A percentile compares a stretch with the other conserved stretches of the same genome.
These are phyloP conservation scores for Coronaproctus castanopsis DNA, from an alignment of 2,888 invertebrate species.

Conservation along the genomic window DNA sequence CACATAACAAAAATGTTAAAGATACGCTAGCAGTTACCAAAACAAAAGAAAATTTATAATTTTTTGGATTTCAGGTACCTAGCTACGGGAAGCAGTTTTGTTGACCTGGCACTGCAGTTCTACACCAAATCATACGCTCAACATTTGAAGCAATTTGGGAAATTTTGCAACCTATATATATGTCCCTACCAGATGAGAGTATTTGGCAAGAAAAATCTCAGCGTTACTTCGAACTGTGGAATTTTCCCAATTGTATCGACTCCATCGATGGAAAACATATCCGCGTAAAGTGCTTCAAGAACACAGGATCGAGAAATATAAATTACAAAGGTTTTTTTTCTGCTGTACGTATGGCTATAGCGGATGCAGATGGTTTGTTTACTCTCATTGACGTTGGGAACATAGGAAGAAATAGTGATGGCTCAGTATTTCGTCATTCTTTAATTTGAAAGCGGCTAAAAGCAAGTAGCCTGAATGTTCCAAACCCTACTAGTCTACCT, in stretches of 20 bases:
- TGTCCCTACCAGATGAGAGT: constrained; percentile 1
- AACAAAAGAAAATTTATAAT: too few relatives aligned
- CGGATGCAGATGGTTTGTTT: constrained; percentile 11
- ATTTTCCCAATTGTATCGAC: constrained; percentile 11
- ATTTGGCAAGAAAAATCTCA: background rate
- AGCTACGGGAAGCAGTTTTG: too few relatives aligned
- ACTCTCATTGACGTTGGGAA: constrained; percentile 10
- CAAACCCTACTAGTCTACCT: too few relatives aligned
- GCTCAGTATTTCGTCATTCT: too few relatives aligned
- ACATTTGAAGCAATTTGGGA: background rate
- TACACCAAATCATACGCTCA: too few relatives aligned
- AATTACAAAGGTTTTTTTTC: constrained; percentile 10
- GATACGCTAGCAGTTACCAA: too few relatives aligned
- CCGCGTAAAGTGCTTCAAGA: constrained; percentile 1
- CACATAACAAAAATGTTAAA: too few relatives aligned
- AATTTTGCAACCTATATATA: background rate
- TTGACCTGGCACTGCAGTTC: too few relatives aligned
- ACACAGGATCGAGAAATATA: constrained; percentile 10
- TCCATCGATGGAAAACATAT: constrained; percentile 11
- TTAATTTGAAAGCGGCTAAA: too few relatives aligned
- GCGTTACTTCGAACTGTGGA: constrained; percentile 7
- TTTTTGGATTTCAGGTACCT: too few relatives aligned
- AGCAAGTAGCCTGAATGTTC: too few relatives aligned
- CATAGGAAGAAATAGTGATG: constrained; percentile 11
- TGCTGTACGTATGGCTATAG: constrained; percentile 10